Conservation (phyloP, 2,113 vertebrate genomes). For the Cephalopholis sonnerati region DNA sequence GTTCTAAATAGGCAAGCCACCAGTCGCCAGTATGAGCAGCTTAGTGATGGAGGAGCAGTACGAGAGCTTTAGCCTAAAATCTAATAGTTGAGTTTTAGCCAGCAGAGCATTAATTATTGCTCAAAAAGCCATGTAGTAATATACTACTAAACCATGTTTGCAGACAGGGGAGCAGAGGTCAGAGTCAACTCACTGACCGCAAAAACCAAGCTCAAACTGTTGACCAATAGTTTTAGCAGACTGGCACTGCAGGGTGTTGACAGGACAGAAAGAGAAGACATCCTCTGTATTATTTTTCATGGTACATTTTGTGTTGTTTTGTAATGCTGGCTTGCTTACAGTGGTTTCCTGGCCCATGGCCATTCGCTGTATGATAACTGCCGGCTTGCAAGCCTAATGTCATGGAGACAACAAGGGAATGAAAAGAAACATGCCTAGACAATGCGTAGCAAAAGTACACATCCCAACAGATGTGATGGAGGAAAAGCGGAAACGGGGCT, state of each 20-base stretch:
- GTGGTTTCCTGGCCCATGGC: conserved; percentile 66
- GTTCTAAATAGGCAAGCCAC: conserved; percentile 51
- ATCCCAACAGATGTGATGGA: conserved; percentile 76
- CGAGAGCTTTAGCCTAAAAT: conserved; percentile 53
- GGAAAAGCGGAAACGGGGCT: conserved; percentile 64
- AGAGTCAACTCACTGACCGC: conserved; percentile 6
- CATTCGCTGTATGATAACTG: conserved; percentile 64
- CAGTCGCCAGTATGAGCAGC: conserved; percentile 43
- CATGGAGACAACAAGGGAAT: conserved; percentile 66
- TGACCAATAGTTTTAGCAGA: conserved; percentile 14
- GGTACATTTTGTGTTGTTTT: conserved; percentile 50
- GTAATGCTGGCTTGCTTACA: conserved; percentile 45
- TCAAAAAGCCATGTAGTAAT: conserved; percentile 45
- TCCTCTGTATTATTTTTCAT: conserved; percentile 21
- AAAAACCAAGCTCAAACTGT: conserved; percentile 2
- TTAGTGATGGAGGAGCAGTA: conserved; percentile 54
- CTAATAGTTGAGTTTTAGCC: conserved; percentile 64
- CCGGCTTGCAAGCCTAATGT: conserved; percentile 58
- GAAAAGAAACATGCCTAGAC: conserved; percentile 80
- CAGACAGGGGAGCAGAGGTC: neutral
- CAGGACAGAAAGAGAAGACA: neutral
- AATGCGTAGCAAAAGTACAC: conserved; percentile 73
- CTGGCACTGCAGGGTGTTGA: conserved; percentile 10
- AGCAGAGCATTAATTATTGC: conserved; percentile 53
- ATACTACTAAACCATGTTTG: conserved; percentile 22